Evolutionary conservation across 2,797 vertebrate genomes (phyloP).

Genomic region (Remorina albescens): DNA sequence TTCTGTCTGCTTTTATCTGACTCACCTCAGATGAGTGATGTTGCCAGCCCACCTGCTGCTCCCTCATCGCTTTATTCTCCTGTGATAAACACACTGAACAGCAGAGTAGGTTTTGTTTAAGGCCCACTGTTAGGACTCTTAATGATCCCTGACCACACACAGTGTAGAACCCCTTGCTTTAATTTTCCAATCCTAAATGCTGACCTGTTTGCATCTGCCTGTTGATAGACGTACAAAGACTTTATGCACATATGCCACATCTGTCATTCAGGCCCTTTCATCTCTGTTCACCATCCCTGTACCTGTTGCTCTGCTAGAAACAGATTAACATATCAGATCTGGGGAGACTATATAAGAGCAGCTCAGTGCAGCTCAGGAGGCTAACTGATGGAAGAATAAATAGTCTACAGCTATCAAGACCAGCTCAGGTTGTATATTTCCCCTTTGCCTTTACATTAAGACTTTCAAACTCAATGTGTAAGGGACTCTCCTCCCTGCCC

Average conservation of each 20-base stretch:
- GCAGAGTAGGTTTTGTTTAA: constrained; percentile 1
- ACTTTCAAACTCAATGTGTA: constrained; percentile 74
- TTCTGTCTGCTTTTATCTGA: not conserved
- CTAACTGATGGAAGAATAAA: not conserved
- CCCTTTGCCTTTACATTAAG: constrained; percentile 3
- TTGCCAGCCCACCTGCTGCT: constrained; percentile 56
- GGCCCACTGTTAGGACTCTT: constrained; percentile 10
- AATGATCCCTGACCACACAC: constrained; percentile 48
- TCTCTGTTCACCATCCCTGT: constrained; percentile 18
- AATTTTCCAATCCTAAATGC: constrained; percentile 31
- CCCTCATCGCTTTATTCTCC: constrained; percentile 56
- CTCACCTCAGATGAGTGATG: constrained; percentile 31
- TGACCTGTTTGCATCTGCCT: constrained; percentile 16
- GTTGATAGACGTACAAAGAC: constrained; percentile 47
- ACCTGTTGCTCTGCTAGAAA: constrained; percentile 46
- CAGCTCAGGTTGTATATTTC: not conserved
- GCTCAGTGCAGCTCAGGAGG: not conserved
- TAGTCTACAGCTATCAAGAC: not conserved
- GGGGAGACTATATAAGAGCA: constrained; percentile 66
- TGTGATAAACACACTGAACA: constrained; percentile 1
- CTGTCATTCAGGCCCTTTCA: constrained; percentile 18
- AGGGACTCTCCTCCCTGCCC: constrained; percentile 81
- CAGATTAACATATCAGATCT: constrained; percentile 47
- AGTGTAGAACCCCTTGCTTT: constrained; percentile 14
- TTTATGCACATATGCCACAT: constrained; percentile 30